These are phyloP conservation scores for Netelia fuscicornis DNA, from an alignment of 2,888 invertebrate genomes.

Conservation along the genomic window DNA sequence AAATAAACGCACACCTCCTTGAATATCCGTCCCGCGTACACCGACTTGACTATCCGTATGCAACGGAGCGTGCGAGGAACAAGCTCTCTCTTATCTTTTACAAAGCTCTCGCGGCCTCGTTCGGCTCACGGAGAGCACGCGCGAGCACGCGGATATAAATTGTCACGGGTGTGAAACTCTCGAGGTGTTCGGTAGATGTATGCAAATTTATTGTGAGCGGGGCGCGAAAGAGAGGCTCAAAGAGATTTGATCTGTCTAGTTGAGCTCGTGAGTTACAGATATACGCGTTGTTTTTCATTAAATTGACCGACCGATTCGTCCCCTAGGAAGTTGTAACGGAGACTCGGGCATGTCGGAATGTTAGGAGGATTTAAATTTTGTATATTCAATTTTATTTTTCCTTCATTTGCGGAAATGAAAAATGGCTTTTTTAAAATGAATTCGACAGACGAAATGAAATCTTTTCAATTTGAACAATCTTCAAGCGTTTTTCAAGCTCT, in stretches of 20 bases:
- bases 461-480: too few species aligned
- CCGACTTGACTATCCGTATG: constrained; percentile 34
- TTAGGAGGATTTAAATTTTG: neutral
- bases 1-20: constrained; percentile 39
- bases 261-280: neutral
- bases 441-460: too few species aligned
- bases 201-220: constrained; percentile 61
- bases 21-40: constrained; percentile 14
- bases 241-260: neutral
- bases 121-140: constrained; percentile 58
- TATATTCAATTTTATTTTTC: too few species aligned
- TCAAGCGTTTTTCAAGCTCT: too few species aligned
- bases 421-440: too few species aligned
- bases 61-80: constrained; percentile 48
- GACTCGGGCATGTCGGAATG: neutral
- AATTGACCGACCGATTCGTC: neutral
- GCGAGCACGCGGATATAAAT: constrained; percentile 67
- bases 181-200: constrained; percentile 53
- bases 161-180: constrained; percentile 70
- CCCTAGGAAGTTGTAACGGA: neutral
- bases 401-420: too few species aligned
- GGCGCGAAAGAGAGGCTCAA: constrained; percentile 11
- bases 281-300: neutral
- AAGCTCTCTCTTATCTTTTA: constrained; percentile 58
- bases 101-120: constrained; percentile 54